Base-by-base conservation (phyloP, 2,888 invertebrate species). In the Chrysolina americana region DNA sequence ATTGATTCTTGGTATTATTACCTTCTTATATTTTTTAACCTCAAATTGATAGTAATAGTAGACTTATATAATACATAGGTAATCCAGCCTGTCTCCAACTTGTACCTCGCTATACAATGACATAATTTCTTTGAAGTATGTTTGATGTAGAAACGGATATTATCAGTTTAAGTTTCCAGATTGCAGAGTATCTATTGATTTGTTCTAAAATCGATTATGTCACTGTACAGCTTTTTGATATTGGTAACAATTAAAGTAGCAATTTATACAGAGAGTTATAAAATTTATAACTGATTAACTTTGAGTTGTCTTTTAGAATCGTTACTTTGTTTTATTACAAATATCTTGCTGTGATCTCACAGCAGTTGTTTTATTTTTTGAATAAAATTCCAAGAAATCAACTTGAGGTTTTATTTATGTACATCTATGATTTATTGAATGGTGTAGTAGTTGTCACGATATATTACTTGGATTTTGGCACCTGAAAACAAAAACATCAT, bases 291-390 rank as follows among this genome's bases (percentile, higher is more conserved):
- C 23, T 23, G 63, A 36, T 76, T 71, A 68, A 41, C 64, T 70
- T 72, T 70, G 50, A 68, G 71, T 76, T 76, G 65, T 73, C 56
- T 72, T 76, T 64, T 68, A 65, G 65, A 74, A 74, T 59, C 69
- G 68, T 76, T 74, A 66, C 21, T 68, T 64, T 75, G 59, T 71
- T 74, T 68, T 73, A 73, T 72, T 53, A 50, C 23, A 66, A 64
- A 73, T 76, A 70, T 76, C 66, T 68, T 68, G 79, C 79, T 81
- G 79, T 76, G 77, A 80, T 76, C 73, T 70, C 59, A 75, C 78
- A 79, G 81, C 79, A 71, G 73, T 79, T 78, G 77, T 78, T 81
- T 77, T 78, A 77, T 79, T 80, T 79, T 81, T 80, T 76, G 70
- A 81, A 79, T 79, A 80, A 81, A 81, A 79, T 56, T 21, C 21